Evolutionary conservation across 2,888 invertebrate species (phyloP), one percentile per base, ranked within the genome.

Genomic region (Eupithecia dodoneata): DNA sequence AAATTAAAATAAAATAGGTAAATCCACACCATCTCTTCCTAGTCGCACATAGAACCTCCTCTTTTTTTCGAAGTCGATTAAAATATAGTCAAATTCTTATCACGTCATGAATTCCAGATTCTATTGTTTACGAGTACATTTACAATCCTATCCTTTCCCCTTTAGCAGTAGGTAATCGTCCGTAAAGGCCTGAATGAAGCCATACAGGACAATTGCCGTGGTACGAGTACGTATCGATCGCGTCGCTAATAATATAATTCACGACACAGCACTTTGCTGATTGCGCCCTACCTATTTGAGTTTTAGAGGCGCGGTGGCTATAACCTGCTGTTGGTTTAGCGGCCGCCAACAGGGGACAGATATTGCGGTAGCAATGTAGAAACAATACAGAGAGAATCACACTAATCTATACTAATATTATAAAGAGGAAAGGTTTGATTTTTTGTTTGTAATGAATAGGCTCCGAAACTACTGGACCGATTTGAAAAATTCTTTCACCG

Each of bases 231-330:
- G 45, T 74, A 79, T 79, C 77, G 77, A 77, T 74, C 76, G 67
- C 63, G 72, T 66, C 72, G 77, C 78, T 30, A 75, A 75, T 77
- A 72, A 72, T 75, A 73, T 67, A 69, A 71, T 79, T 79, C 77
- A 77, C 70, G 79, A 55, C 75, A 77, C 75, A 74, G 79, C 85
- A 85, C 82, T 85, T 80, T 47, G 83, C 75, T 83, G 83, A 85
- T 84, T 83, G 81, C 76, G 81, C 81, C 81, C 82, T 80, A 75
- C 81, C 83, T 81, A 77, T 81, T 83, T 81, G 85, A 84, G 83
- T 84, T 85, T 59, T 81, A 83, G 74, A 80, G 79, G 83, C 74
- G 78, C 76, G 73, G 83, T 78, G 81, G 76, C 77, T 82, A 81
- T 81, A 81, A 81, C 83, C 71, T 71, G 75, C 78, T 63, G 63